Conservation (phyloP, 2,888 invertebrate genomes). For the Pachliopta kotzebuea region DNA sequence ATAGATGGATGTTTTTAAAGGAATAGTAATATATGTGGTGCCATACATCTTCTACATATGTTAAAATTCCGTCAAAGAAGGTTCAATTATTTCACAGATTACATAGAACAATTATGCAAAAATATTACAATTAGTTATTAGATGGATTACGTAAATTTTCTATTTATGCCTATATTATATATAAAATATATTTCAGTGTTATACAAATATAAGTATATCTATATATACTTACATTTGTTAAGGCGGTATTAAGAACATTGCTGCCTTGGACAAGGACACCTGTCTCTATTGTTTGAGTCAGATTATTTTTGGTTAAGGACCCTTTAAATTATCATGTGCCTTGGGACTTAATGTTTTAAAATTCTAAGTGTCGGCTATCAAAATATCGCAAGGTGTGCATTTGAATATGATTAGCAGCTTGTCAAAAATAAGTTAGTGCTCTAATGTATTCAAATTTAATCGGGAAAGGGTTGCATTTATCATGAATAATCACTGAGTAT, state of each 20-base stretch:
- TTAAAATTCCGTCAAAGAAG: no score
- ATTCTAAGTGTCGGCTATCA: slow-evolving; percentile 64
- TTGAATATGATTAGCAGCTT: slow-evolving; percentile 80
- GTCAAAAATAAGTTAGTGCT: slow-evolving; percentile 73
- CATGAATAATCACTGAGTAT: slow-evolving; percentile 45
- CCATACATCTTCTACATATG: no score
- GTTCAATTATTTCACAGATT: no score
- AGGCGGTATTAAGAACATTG: slow-evolving; percentile 29
- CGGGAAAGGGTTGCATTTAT: slow-evolving; percentile 62
- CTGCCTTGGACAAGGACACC: slow-evolving; percentile 39
- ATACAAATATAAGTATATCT: slow-evolving; percentile 9
- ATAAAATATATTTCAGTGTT: slow-evolving; percentile 5
- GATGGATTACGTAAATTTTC: no score
- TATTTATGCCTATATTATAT: no score
- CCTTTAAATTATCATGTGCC: slow-evolving; percentile 61
- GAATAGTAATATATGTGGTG: no score
- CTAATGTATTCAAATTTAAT: slow-evolving; percentile 71
- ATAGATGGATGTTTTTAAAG: no score
- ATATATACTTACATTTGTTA: no score
- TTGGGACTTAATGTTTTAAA: slow-evolving; percentile 62
- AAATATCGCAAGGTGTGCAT: slow-evolving; percentile 71
- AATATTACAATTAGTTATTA: no score
- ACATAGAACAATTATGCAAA: no score
- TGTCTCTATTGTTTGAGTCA: slow-evolving; percentile 51
- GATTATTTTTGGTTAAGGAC: slow-evolving; percentile 60